Evolutionary conservation across 2,888 invertebrate species (phyloP), one percentile per base, ranked within the genome.

Genomic region (Blastobasis adustella): DNA sequence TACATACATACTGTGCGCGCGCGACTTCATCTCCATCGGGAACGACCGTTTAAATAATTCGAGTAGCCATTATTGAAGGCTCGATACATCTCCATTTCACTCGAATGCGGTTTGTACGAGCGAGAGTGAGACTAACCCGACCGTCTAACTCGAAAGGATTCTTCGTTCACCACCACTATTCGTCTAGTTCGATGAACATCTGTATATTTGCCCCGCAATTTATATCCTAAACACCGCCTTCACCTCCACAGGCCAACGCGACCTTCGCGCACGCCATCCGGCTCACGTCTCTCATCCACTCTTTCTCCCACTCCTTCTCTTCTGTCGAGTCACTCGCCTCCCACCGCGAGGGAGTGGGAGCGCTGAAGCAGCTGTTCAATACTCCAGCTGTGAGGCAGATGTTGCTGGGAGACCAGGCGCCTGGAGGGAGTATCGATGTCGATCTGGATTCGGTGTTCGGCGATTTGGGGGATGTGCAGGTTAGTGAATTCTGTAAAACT

Each of bases 261-360:
- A 89, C 90, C 0, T 91, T 91, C 60, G 75, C 86, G 0, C 86
- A 88, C 47, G 76, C 91, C 65, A 73, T 81, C 37, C 80, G 82
- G 8, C 63, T 91, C 44, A 72, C 79, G 0, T 58, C 65, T 1
- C 63, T 89, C 0, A 67, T 89, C 23, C 82, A 83, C 52, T 74
- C 82, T 0, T 76, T 89, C 58, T 70, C 89, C 0, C 60, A 60
- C 0, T 72, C 85, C 0, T 74, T 85, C 58, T 67, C 79, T 0
- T 72, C 86, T 0, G 59, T 87, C 40, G 69, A 70, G 49, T 61
- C 63, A 6, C 58, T 88, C 46, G 53, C 72, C 0, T 47, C 62
- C 0, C 89, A 87, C 57, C 68, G 75, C 6, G 69, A 56, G 0
- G 86, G 87, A 0, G 49, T 77, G 1, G 53, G 51, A 0, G 85